Evolutionary conservation across 2,888 invertebrate genomes (phyloP).

Genomic region (Norana najaformis): DNA sequence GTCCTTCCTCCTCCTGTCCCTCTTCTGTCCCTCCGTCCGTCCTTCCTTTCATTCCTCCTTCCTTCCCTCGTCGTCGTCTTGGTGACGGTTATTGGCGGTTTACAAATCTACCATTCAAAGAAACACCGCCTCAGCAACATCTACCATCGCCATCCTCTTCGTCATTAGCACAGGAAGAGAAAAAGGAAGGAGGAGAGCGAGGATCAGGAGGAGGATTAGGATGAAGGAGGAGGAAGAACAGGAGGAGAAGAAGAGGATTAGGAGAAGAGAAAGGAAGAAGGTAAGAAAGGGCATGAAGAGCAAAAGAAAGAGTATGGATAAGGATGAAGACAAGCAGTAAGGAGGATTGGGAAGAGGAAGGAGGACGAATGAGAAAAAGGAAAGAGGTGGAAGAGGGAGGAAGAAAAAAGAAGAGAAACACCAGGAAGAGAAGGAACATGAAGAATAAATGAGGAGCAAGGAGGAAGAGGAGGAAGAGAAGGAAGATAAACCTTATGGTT

Average conservation of each 20-base stretch:
- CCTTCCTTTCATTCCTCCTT: neutral
- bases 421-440: neutral
- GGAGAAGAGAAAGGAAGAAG: neutral
- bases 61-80: neutral
- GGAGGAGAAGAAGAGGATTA: neutral
- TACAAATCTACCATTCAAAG: neutral
- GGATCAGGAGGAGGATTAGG: neutral
- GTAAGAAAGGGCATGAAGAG: neutral
- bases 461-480: too few relatives aligned
- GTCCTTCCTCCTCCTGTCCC: too few relatives aligned
- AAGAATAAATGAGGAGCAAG: neutral
- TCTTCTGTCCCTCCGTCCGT: neutral
- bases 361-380: neutral
- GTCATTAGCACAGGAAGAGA: neutral
- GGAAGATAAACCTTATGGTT: too few relatives aligned
- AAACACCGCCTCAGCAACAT: neutral
- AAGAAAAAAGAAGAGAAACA: neutral
- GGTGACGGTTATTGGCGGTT: neutral
- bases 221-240: neutral
- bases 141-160: neutral
- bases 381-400: neutral
- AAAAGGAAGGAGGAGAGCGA: neutral
- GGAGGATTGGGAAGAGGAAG: neutral
- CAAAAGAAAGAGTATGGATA: neutral
- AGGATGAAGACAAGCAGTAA: neutral